These are phyloP conservation scores for Heliothis virescens DNA, from an alignment of 1,140 invertebrate genomes.

Conservation along the genomic window DNA sequence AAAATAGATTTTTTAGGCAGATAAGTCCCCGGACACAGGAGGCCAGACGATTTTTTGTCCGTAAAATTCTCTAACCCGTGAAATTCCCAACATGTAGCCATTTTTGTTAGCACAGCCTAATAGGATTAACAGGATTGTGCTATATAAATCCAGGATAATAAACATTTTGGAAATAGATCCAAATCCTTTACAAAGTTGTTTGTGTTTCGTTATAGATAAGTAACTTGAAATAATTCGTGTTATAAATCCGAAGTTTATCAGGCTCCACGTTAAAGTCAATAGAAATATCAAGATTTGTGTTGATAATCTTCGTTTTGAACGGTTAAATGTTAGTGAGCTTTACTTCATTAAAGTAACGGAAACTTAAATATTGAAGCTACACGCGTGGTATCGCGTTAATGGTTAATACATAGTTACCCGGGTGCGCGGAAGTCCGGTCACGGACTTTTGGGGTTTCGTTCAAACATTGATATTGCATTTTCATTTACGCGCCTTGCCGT, in stretches of 20 bases:
- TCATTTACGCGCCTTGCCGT: neutral
- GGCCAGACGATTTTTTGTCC: constrained; percentile 2
- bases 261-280: constrained; percentile 15
- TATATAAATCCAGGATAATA: neutral
- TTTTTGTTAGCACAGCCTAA: neutral
- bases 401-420: neutral
- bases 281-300: constrained; percentile 17
- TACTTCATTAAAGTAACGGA: neutral
- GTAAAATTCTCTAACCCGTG: constrained; percentile 15
- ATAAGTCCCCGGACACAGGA: constrained; percentile 2
- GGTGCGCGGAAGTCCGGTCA: neutral
- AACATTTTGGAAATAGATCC: neutral
- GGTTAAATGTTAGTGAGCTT: neutral
- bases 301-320: neutral
- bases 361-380: no score
- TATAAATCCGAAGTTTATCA: neutral
- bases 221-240: constrained; percentile 4
- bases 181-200: constrained; percentile 12
- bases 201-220: neutral
- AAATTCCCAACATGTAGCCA: constrained; percentile 1
- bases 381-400: neutral
- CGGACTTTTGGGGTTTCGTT: constrained; percentile 2
- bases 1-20: constrained; percentile 20
- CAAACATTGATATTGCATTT: constrained; percentile 12
- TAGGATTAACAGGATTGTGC: neutral